Percentiles rank a stretch among this genome's conserved stretches.
phyloP scores from a whole-genome alignment of 2,888 invertebrate species.

The Limnephilus rhombicus region DNA sequence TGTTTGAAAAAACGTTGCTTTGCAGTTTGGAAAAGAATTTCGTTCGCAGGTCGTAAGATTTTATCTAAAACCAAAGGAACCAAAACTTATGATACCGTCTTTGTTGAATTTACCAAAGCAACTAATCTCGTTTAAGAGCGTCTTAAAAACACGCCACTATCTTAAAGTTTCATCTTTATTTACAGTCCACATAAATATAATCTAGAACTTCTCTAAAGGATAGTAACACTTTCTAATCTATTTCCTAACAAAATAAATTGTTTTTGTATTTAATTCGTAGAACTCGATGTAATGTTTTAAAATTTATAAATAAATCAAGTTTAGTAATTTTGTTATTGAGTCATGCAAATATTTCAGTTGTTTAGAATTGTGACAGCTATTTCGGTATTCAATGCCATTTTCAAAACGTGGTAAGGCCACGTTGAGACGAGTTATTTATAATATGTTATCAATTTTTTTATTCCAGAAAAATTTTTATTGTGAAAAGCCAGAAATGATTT shows the following conservation, averaged over 20 bases:
- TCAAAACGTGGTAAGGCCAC: no score
- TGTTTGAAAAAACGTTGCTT: background rate
- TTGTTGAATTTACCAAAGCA: background rate
- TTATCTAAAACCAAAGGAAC: background rate
- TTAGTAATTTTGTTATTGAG: no score
- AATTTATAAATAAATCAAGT: no score
- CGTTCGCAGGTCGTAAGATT: background rate
- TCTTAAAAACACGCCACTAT: background rate
- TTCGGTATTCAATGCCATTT: no score
- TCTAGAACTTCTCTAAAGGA: background rate
- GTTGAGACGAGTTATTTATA: no score
- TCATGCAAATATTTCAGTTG: no score
- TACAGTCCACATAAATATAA: background rate
- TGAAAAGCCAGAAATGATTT: no score
- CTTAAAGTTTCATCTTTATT: background rate
- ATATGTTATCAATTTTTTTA: no score
- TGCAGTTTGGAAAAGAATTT: background rate
- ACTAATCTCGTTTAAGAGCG: background rate
- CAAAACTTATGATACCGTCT: background rate
- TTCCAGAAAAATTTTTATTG: no score
- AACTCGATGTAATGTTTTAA: no score
- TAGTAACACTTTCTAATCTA: background rate
- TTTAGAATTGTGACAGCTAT: no score
- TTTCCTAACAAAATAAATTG: background rate
- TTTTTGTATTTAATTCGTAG: no score